Evolutionary conservation across 2,113 vertebrate species (phyloP).

Genomic region (Pavo muticus): DNA sequence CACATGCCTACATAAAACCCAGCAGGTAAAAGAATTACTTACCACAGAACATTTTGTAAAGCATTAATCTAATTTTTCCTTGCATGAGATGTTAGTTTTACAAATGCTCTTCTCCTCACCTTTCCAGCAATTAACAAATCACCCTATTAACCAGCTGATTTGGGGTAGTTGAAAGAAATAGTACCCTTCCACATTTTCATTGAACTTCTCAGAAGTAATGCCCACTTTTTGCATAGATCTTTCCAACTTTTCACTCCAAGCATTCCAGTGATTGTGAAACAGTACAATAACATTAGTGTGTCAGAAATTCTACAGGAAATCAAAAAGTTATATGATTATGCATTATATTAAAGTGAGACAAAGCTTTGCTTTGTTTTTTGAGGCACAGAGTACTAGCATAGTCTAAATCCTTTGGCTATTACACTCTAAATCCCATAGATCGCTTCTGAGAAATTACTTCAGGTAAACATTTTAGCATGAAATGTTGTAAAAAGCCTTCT

Average conservation of each 20-base stretch:
- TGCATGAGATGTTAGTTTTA: slow-evolving; percentile 49
- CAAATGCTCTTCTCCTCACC: slow-evolving; percentile 10
- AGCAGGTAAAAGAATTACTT: slow-evolving; percentile 39
- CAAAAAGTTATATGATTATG: not conserved
- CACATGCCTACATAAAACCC: slow-evolving; percentile 26
- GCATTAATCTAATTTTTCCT: slow-evolving; percentile 59
- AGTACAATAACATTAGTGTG: not conserved
- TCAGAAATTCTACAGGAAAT: not conserved
- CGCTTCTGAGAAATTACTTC: not conserved
- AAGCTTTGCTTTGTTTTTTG: not conserved
- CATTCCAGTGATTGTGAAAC: not conserved
- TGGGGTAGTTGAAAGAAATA: not conserved
- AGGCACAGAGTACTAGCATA: not conserved
- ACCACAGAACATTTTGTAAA: slow-evolving; percentile 63
- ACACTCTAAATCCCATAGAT: not conserved
- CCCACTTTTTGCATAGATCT: not conserved
- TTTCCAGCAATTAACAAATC: slow-evolving; percentile 12
- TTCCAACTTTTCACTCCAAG: not conserved
- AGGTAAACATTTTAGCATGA: not conserved
- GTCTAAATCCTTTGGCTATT: not conserved
- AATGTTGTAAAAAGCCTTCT: not conserved
- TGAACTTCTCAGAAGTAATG: not conserved
- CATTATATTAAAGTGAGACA: not conserved
- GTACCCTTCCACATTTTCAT: not conserved
- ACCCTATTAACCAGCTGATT: not conserved